A percentile compares a stretch with the other conserved stretches of the same genome.
These are phyloP conservation scores for Strigamia maritima DNA, from an alignment of 2,888 invertebrate species.

Conservation along the genomic window DNA sequence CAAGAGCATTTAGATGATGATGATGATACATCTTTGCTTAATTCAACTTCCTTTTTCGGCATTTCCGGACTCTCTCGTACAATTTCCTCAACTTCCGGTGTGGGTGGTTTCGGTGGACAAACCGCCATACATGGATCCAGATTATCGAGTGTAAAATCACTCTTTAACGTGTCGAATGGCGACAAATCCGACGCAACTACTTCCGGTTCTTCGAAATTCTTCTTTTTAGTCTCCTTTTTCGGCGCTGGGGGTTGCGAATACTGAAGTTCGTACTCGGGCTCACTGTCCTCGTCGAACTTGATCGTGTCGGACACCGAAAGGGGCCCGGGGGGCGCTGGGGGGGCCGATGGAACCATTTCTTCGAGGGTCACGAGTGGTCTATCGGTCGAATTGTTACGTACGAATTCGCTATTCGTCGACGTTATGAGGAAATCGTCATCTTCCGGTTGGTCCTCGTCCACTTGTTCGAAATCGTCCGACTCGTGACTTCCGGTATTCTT, in stretches of 20 bases:
- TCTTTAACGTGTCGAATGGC: background rate
- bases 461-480: slow-evolving; percentile 34
- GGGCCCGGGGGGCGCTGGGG: slow-evolving; percentile 35
- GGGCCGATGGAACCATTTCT: background rate
- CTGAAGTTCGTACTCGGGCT: background rate
- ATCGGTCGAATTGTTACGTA: slow-evolving; percentile 12
- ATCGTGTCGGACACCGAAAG: slow-evolving; percentile 7
- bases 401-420: background rate
- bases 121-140: background rate
- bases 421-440: background rate
- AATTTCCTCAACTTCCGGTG: background rate
- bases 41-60: background rate
- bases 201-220: no score
- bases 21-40: background rate
- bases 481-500: slow-evolving; percentile 13
- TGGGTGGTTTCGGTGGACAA: background rate
- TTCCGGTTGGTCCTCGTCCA: slow-evolving; percentile 9
- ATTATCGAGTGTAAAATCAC: background rate
- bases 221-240: no score
- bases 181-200: background rate
- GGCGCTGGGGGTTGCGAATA: background rate
- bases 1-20: background rate
- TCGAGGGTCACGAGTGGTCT: slow-evolving; percentile 34
- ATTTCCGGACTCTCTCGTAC: background rate
- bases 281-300: slow-evolving; percentile 7